Conservation (phyloP, 1,140 invertebrate genomes). For the Archegozetes longisetosus region DNA sequence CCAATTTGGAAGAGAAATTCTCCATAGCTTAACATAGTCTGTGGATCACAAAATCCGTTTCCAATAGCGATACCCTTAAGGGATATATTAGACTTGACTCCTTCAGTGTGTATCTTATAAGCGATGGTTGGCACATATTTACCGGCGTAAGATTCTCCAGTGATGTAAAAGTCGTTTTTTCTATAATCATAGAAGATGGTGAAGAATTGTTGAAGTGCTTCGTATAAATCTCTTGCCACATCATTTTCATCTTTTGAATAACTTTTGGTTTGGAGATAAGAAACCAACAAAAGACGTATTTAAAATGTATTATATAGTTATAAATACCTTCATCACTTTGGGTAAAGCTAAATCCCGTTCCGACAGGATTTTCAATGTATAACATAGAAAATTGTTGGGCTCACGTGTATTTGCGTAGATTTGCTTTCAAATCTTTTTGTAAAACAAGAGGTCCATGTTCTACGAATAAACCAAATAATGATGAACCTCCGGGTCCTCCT, state of each 20-base stretch:
- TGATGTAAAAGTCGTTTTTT: slow-evolving; percentile 23
- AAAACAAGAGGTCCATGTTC: slow-evolving; percentile 58
- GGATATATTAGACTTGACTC: slow-evolving; percentile 24
- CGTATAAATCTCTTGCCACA: slow-evolving; percentile 20
- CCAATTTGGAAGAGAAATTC: slow-evolving; percentile 66
- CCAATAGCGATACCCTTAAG: slow-evolving; percentile 54
- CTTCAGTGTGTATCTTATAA: slow-evolving; percentile 50
- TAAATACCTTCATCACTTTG: slow-evolving; percentile 14
- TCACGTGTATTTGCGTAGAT: slow-evolving; percentile 50
- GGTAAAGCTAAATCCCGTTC: slow-evolving; percentile 35
- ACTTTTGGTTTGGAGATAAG: not conserved
- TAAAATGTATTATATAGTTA: too few relatives aligned
- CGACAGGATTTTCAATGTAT: slow-evolving; percentile 75
- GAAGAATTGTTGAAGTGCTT: slow-evolving; percentile 22
- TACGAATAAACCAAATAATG: slow-evolving; percentile 58
- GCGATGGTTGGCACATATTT: slow-evolving; percentile 60
- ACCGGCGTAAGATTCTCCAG: slow-evolving; percentile 25
- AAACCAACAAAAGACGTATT: too few relatives aligned
- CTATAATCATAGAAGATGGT: slow-evolving; percentile 19
- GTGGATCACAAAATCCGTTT: slow-evolving; percentile 64
- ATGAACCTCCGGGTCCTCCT: slow-evolving; percentile 60
- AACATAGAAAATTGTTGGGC: slow-evolving; percentile 51
- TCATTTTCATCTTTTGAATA: slow-evolving; percentile 19
- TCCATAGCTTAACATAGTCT: slow-evolving; percentile 56
- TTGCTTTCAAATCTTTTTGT: slow-evolving; percentile 39